phyloP scores from a whole-genome alignment of 92 coral and sea anemone species.

The Actinernus sp. region DNA sequence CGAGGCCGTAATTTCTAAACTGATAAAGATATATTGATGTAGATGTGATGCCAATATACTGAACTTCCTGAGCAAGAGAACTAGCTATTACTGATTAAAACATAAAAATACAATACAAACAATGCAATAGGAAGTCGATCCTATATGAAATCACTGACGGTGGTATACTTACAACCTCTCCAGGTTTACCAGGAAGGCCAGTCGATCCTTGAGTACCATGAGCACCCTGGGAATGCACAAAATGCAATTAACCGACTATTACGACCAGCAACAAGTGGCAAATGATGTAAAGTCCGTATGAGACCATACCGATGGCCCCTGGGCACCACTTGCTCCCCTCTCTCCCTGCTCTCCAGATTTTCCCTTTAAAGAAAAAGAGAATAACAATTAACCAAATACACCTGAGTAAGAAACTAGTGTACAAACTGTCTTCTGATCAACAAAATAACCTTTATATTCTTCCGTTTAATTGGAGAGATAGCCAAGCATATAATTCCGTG shows the following conservation, averaged over 20 bases:
- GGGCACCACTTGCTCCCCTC: conserved; percentile 37
- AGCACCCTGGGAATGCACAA: conserved; percentile 37
- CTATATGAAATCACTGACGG: background rate
- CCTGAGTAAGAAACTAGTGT: no score
- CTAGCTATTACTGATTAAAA: no score
- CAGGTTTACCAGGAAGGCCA: conserved; percentile 60
- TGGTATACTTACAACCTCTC: conserved; percentile 45
- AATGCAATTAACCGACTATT: background rate
- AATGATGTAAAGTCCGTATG: background rate
- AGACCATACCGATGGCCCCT: conserved; percentile 53
- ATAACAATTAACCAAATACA: no score
- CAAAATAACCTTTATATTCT: no score
- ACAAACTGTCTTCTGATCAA: no score
- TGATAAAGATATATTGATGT: no score
- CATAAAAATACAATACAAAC: background rate
- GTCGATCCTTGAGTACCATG: conserved; percentile 49
- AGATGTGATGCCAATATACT: no score
- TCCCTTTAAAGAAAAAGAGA: conserved; percentile 32
- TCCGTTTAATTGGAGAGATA: no score
- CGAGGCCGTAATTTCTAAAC: no score
- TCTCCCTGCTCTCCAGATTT: conserved; percentile 62
- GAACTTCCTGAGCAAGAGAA: background rate
- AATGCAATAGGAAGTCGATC: background rate
- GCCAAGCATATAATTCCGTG: no score
- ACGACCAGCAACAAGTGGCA: background rate